Evolutionary conservation across 1,140 invertebrate species (phyloP).

Genomic region (Eriocheir sinensis): DNA sequence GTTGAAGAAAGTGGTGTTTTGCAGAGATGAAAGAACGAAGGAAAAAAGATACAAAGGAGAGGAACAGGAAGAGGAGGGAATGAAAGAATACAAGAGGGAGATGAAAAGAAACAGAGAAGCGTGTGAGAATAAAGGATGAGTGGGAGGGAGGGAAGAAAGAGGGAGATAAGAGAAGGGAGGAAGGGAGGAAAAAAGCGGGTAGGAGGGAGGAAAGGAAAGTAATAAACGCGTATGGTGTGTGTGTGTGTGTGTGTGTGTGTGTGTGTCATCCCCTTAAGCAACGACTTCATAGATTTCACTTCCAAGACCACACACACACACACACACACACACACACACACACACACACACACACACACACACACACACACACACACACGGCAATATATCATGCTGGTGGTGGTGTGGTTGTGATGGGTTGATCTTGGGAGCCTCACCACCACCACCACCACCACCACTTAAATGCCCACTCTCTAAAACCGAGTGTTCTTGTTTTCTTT

Average conservation of each 20-base stretch:
- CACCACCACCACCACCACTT: not conserved
- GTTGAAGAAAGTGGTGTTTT: too few relatives aligned
- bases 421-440: not conserved
- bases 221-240: not conserved
- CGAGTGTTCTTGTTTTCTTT: too few relatives aligned
- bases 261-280: not conserved
- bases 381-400: not conserved
- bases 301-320: too few relatives aligned
- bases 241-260: not conserved
- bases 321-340: too few relatives aligned
- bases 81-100: not conserved
- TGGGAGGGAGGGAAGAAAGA: not conserved
- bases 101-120: not conserved
- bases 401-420: not conserved
- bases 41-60: not conserved
- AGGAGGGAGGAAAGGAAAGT: not conserved
- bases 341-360: too few relatives aligned
- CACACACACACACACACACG: too few relatives aligned
- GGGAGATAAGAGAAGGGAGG: not conserved
- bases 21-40: too few relatives aligned
- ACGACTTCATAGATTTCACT: too few relatives aligned
- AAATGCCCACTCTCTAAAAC: not conserved
- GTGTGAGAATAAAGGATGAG: not conserved
- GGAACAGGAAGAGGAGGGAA: not conserved
- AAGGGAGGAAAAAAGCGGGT: too few relatives aligned